Percentiles rank a stretch among this genome's conserved stretches.
These are phyloP conservation scores for Tor tambroides DNA, from an alignment of 2,113 vertebrate species.

Conservation along the genomic window DNA sequence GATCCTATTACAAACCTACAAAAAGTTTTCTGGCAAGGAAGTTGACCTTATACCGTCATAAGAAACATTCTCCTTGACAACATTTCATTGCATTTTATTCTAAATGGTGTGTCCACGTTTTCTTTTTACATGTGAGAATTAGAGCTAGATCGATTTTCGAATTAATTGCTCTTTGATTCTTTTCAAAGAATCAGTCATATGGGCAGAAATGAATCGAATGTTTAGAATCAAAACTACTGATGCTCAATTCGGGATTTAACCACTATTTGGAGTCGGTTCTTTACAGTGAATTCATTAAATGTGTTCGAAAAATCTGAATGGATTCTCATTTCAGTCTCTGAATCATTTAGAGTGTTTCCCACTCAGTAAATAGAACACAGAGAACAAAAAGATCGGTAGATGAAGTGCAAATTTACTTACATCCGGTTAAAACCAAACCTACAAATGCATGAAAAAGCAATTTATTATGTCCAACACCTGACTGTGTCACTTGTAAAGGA, in stretches of 20 bases:
- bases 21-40: background rate
- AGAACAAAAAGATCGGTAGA: background rate
- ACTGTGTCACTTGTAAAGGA: background rate
- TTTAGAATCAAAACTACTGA: too few relatives aligned
- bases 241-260: too few relatives aligned
- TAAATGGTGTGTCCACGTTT: background rate
- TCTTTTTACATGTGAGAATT: too few relatives aligned
- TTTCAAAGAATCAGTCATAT: too few relatives aligned
- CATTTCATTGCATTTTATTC: background rate
- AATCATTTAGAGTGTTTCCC: background rate
- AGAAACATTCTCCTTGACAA: background rate
- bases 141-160: too few relatives aligned
- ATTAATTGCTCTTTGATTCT: too few relatives aligned
- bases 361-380: background rate
- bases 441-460: background rate
- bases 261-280: too few relatives aligned
- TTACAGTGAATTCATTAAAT: background rate
- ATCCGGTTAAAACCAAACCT: background rate
- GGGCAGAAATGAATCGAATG: too few relatives aligned
- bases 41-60: background rate
- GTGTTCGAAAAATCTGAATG: background rate
- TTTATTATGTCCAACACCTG: background rate
- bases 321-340: background rate
- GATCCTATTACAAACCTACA: background rate
- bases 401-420: background rate